phyloP scores from a whole-genome alignment of 1,140 invertebrate genomes.

The Diachasma alloeum region DNA sequence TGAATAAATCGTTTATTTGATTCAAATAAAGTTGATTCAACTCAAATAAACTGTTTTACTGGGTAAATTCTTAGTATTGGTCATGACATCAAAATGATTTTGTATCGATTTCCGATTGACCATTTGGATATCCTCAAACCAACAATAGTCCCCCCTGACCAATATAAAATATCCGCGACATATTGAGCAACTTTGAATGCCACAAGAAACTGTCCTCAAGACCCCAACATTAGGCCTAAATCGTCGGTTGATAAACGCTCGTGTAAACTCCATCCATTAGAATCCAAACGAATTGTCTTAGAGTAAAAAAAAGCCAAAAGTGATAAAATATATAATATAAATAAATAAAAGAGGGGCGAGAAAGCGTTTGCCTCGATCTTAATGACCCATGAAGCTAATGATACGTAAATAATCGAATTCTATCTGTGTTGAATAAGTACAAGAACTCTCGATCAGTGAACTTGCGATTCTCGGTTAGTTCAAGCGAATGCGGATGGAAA shows the following conservation, averaged over 20 bases:
- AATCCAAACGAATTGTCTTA: slow-evolving; percentile 22
- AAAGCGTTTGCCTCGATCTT: slow-evolving; percentile 15
- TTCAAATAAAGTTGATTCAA: too few species aligned
- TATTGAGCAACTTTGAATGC: background rate
- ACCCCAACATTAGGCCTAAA: background rate
- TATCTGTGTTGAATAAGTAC: background rate
- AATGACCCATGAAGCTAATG: background rate
- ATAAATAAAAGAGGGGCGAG: slow-evolving; percentile 22
- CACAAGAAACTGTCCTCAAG: background rate
- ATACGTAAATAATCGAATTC: background rate
- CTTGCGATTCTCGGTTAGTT: slow-evolving; percentile 15
- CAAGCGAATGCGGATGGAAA: slow-evolving; percentile 12
- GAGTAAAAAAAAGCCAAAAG: background rate
- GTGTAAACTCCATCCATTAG: background rate
- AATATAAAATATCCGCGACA: too few species aligned
- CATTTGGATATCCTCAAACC: too few species aligned
- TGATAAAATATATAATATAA: slow-evolving; percentile 17
- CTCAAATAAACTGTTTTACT: too few species aligned
- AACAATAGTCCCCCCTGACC: too few species aligned
- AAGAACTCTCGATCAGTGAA: background rate
- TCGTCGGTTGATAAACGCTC: background rate
- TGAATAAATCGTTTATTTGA: too few species aligned
- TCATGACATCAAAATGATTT: too few species aligned
- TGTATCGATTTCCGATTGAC: too few species aligned
- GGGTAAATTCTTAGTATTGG: too few species aligned